Evolutionary conservation across 1,140 invertebrate species (phyloP).

Genomic region (Rhyzopertha dominica): DNA sequence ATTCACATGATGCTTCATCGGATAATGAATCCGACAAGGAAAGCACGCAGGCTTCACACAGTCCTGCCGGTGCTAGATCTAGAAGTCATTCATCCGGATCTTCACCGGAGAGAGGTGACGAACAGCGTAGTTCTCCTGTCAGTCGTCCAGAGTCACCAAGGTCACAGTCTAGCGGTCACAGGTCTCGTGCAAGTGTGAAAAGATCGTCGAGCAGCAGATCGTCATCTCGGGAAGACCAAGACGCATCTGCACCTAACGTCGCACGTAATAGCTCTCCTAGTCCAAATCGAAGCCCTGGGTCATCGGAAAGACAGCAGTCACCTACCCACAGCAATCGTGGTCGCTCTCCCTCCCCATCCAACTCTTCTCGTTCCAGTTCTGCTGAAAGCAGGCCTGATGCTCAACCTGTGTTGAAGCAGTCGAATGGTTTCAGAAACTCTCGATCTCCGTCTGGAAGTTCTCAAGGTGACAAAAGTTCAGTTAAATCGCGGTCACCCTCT

Average conservation of each 20-base stretch:
- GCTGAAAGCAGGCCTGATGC: conserved; percentile 15
- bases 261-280: conserved; percentile 13
- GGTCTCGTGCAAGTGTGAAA: neutral
- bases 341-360: conserved; percentile 21
- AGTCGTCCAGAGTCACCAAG: conserved; percentile 10
- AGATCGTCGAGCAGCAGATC: conserved; percentile 3
- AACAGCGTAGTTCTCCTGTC: neutral
- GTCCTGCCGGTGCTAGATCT: conserved; percentile 14
- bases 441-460: conserved; percentile 6
- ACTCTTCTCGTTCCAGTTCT: conserved; percentile 31
- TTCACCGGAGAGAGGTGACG: neutral
- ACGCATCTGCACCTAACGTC: conserved; percentile 13
- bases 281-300: conserved; percentile 1
- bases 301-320: neutral
- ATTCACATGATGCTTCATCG: conserved; percentile 40
- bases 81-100: conserved; percentile 6
- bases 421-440: conserved; percentile 15
- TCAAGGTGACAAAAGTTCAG: conserved; percentile 17
- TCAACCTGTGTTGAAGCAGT: conserved; percentile 3
- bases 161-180: neutral
- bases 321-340: conserved; percentile 13
- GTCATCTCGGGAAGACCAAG: conserved; percentile 3
- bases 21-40: conserved; percentile 34
- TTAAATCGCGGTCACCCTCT: conserved; percentile 20
- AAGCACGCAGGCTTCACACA: conserved; percentile 13